phyloP scores from a whole-genome alignment of 2,888 invertebrate species.

The Folsomia manolachei region DNA sequence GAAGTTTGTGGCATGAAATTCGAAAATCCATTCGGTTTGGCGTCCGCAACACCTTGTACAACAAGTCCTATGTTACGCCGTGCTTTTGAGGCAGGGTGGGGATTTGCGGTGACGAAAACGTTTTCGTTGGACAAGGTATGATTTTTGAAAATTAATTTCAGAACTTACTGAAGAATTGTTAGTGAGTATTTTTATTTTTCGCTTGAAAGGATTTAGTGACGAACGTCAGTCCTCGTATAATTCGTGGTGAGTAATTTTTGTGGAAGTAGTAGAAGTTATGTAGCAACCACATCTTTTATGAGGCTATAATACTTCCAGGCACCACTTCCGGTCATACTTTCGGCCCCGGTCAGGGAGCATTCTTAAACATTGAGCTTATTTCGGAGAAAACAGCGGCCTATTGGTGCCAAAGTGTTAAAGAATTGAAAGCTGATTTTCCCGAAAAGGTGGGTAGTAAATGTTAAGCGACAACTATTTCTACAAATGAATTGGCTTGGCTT shows the following conservation, averaged over 20 bases:
- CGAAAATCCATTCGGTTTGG: slow-evolving; percentile 94
- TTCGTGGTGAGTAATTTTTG: no score
- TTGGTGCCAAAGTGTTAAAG: slow-evolving; percentile 84
- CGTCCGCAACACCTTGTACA: slow-evolving; percentile 95
- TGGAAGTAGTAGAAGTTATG: no score
- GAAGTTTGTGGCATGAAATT: slow-evolving; percentile 91
- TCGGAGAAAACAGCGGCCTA: slow-evolving; percentile 93
- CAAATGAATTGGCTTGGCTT: slow-evolving; percentile 3
- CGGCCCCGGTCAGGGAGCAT: slow-evolving; percentile 95
- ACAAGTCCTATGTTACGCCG: slow-evolving; percentile 90
- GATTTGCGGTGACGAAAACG: slow-evolving; percentile 95
- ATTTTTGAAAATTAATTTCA: no score
- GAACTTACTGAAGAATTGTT: no score
- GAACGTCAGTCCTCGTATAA: slow-evolving; percentile 94
- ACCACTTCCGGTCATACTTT: slow-evolving; percentile 85
- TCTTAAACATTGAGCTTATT: slow-evolving; percentile 95
- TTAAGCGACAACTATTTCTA: not conserved
- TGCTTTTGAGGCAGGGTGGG: slow-evolving; percentile 95
- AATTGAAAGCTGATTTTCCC: slow-evolving; percentile 89
- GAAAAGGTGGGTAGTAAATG: slow-evolving; percentile 76
- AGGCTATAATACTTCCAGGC: no score
- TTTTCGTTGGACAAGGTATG: slow-evolving; percentile 86
- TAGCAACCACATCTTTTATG: no score
- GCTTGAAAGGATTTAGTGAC: slow-evolving; percentile 92
- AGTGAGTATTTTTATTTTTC: no score